Conservation (phyloP, 2,888 invertebrate genomes). For the Aelia acuminata region DNA sequence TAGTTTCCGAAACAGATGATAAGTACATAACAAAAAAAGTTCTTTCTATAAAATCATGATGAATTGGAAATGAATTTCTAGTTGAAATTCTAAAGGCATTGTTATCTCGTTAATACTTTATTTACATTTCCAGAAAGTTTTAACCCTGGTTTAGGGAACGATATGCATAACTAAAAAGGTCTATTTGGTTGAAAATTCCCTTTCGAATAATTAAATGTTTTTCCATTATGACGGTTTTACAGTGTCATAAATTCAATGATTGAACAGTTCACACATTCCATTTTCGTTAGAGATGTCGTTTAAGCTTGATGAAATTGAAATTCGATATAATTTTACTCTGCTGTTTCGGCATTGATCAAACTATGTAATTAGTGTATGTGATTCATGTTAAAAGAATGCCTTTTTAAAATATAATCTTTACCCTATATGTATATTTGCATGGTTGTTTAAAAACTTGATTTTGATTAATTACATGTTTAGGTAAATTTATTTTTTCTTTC, state of each 20-base stretch:
- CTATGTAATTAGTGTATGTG: too few relatives aligned
- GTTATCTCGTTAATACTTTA: neutral
- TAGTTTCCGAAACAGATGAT: neutral
- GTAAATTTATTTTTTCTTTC: too few relatives aligned
- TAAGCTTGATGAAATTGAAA: neutral
- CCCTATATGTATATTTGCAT: too few relatives aligned
- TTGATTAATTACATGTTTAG: too few relatives aligned
- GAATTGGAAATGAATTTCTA: neutral
- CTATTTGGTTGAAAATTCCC: neutral
- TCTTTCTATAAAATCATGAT: neutral
- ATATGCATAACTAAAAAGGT: neutral
- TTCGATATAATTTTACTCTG: too few relatives aligned
- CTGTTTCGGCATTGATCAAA: too few relatives aligned
- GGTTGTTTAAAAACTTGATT: too few relatives aligned
- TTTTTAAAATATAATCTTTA: too few relatives aligned
- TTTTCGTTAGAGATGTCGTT: neutral
- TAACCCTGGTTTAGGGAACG: neutral
- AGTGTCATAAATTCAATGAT: neutral
- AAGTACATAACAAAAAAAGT: too few relatives aligned
- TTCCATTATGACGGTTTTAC: neutral
- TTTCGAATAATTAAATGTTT: neutral
- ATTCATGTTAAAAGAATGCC: too few relatives aligned
- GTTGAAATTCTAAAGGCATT: slow-evolving; percentile 9
- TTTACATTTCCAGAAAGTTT: neutral
- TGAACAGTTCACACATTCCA: neutral